Evolutionary conservation across 2,113 vertebrate genomes (phyloP).

Genomic region (Pituophis catenifer): DNA sequence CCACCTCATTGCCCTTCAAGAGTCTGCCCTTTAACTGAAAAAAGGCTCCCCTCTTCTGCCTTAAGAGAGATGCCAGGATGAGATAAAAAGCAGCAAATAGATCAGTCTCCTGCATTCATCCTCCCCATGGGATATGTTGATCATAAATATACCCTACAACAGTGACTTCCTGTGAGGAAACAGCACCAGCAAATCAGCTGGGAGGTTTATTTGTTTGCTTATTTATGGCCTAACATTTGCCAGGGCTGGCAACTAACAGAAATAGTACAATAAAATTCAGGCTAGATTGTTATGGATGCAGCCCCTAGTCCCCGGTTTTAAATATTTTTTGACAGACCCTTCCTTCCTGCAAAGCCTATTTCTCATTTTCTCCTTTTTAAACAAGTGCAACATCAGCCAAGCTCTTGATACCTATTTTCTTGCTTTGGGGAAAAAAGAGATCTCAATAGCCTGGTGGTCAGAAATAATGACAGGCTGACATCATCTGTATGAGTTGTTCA

Average conservation of each 20-base stretch:
- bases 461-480: conserved; percentile 65
- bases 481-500: conserved; percentile 64
- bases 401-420: conserved; percentile 46
- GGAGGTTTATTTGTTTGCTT: not conserved
- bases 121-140: not conserved
- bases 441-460: conserved; percentile 36
- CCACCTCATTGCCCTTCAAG: not conserved
- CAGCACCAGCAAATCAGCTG: not conserved
- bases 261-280: not conserved
- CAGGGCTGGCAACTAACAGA: not conserved
- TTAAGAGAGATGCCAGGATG: not conserved
- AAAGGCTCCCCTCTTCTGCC: not conserved
- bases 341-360: not conserved
- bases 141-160: not conserved
- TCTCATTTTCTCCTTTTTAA: not conserved
- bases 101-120: no score
- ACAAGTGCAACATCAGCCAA: not conserved
- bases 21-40: not conserved
- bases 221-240: not conserved
- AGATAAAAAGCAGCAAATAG: not conserved
- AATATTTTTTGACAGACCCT: not conserved
- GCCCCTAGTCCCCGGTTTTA: not conserved
- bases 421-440: conserved; percentile 16
- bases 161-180: not conserved
- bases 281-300: not conserved